These are phyloP conservation scores for Tetrapedia diversipes DNA, from an alignment of 2,888 invertebrate genomes.

Conservation along the genomic window DNA sequence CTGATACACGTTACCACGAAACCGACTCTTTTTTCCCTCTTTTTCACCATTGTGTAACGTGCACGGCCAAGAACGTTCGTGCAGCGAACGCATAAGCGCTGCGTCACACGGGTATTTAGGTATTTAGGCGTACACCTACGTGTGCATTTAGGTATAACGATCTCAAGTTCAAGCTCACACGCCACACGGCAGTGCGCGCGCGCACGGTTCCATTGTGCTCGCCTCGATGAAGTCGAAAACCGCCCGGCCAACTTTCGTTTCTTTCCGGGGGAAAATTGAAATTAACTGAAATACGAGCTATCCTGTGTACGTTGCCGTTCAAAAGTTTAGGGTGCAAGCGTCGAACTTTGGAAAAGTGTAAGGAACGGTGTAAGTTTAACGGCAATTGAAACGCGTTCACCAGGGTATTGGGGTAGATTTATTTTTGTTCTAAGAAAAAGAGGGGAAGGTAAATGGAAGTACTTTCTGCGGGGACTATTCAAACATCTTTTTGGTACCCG, in stretches of 20 bases:
- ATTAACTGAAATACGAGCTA: conserved; percentile 34
- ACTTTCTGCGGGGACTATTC: too few relatives aligned
- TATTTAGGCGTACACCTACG: conserved; percentile 48
- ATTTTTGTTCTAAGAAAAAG: too few relatives aligned
- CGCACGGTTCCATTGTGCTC: conserved; percentile 41
- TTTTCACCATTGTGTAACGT: not conserved
- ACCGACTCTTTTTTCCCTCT: not conserved
- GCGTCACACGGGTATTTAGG: conserved; percentile 42
- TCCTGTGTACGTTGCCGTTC: too few relatives aligned
- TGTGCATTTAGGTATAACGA: conserved; percentile 58
- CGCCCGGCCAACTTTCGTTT: conserved; percentile 14
- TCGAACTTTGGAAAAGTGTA: not conserved
- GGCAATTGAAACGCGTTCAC: too few relatives aligned
- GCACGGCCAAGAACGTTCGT: conserved; percentile 23
- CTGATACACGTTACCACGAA: not conserved
- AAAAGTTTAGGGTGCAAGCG: not conserved
- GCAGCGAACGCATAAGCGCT: conserved; percentile 44
- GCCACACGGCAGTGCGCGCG: conserved; percentile 46
- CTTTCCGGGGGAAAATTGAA: conserved; percentile 10
- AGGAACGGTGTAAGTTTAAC: too few relatives aligned
- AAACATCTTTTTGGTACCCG: too few relatives aligned
- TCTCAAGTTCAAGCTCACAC: conserved; percentile 69
- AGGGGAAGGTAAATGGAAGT: too few relatives aligned
- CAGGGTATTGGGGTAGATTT: too few relatives aligned
- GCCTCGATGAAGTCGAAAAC: conserved; percentile 32